Conservation (phyloP, 1,140 invertebrate genomes). For the Brachionus rubens region DNA sequence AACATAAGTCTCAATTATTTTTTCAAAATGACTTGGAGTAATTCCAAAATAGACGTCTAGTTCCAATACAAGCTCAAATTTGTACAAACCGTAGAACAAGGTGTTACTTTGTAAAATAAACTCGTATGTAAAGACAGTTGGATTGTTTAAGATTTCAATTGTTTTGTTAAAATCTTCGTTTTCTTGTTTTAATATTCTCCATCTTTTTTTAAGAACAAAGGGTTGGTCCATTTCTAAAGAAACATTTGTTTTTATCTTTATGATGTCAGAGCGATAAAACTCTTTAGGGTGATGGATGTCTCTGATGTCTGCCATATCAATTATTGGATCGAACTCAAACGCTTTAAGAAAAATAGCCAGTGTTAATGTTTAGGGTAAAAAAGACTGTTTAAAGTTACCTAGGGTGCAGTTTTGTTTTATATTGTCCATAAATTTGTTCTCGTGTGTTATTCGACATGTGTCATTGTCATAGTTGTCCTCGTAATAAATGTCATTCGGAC, state of each 20-base stretch:
- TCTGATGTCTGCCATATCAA: background rate
- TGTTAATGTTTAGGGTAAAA: background rate
- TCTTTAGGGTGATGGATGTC: background rate
- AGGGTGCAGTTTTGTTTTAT: background rate
- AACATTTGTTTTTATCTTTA: background rate
- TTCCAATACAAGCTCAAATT: background rate
- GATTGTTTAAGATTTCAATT: background rate
- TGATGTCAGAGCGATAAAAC: slow-evolving; percentile 2
- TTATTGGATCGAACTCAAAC: background rate
- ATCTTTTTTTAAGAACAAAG: background rate
- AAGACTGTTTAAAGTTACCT: background rate
- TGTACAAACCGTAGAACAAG: background rate
- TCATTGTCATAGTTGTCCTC: too few species aligned
- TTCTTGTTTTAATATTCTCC: too few species aligned
- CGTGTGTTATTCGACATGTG: background rate
- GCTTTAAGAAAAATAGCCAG: background rate
- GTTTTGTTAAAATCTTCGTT: too few species aligned
- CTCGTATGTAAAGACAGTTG: background rate
- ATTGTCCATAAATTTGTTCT: background rate
- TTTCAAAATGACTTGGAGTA: background rate
- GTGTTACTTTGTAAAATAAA: background rate
- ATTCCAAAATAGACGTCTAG: background rate
- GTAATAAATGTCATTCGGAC: background rate
- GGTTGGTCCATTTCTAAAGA: background rate
- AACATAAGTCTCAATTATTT: background rate